Conservation (phyloP, 1,140 invertebrate species). For the Nixonia krombeini region DNA sequence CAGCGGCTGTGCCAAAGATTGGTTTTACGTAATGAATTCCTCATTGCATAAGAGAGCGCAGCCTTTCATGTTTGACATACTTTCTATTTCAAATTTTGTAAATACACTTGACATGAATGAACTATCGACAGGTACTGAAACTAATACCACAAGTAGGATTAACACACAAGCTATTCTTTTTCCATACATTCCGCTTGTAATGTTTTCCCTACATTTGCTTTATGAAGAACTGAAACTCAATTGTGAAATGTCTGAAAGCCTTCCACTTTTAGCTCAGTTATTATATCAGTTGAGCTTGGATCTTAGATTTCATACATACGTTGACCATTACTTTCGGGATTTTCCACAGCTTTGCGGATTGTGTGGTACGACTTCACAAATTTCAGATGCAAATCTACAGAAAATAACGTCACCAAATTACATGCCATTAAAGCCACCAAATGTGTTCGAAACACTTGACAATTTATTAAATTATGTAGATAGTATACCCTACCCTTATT, state of each 20-base stretch:
- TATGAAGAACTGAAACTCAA: conserved; percentile 94
- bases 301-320: conserved; percentile 80
- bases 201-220: conserved; percentile 88
- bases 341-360: conserved; percentile 78
- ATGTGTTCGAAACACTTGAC: conserved; percentile 80
- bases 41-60: conserved; percentile 69
- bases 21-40: conserved; percentile 80
- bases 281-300: conserved; percentile 86
- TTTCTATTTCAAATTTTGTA: conserved; percentile 50
- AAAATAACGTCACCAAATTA: conserved; percentile 77
- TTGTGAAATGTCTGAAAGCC: conserved; percentile 77
- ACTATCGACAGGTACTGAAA: conserved; percentile 30
- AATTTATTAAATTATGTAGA: conserved; percentile 73
- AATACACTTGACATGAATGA: conserved; percentile 11
- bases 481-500: conserved; percentile 78
- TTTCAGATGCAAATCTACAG: conserved; percentile 73
- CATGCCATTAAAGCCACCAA: conserved; percentile 77
- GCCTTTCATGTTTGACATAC: conserved; percentile 45
- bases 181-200: conserved; percentile 79
- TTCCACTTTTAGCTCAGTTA: conserved; percentile 80
- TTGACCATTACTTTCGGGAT: conserved; percentile 89
- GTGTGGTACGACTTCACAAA: conserved; percentile 61
- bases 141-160: conserved; percentile 64
- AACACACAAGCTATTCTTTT: conserved; percentile 81
- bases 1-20: conserved; percentile 80